Percentiles rank a stretch among this genome's conserved stretches.
Conservation (phyloP, 2,888 invertebrate genomes). For the Cartodere bifasciata region DNA sequence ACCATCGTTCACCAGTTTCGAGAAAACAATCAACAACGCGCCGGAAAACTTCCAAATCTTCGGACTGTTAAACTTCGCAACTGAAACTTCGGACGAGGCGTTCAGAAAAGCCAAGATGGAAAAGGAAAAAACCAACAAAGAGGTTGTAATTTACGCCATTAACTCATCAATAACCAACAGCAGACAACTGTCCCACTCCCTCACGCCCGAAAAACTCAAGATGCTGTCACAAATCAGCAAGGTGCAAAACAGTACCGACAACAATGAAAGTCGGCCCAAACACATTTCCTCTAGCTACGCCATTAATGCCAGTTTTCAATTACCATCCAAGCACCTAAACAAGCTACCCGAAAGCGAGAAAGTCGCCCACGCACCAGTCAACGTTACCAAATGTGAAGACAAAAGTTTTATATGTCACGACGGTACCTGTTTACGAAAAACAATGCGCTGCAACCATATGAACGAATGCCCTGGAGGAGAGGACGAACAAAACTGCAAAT, state of each 20-base stretch:
- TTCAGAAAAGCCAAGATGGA: constrained; percentile 25
- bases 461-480: constrained; percentile 57
- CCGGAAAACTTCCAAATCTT: constrained; percentile 25
- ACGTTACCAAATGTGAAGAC: constrained; percentile 5
- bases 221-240: constrained; percentile 45
- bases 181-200: constrained; percentile 16
- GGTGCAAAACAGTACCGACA: constrained; percentile 40
- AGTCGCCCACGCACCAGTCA: constrained; percentile 19
- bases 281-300: constrained; percentile 47
- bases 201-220: constrained; percentile 32
- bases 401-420: constrained; percentile 43
- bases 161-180: constrained; percentile 19
- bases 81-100: constrained; percentile 17
- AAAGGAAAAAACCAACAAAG: constrained; percentile 13
- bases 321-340: constrained; percentile 51
- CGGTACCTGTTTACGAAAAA: constrained; percentile 50
- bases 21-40: constrained; percentile 16
- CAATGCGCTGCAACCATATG: constrained; percentile 57
- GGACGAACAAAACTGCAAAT: constrained; percentile 60
- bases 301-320: constrained; percentile 50
- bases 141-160: constrained; percentile 16
- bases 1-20: constrained; percentile 15
- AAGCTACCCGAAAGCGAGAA: constrained; percentile 39
- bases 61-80: constrained; percentile 27
- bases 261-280: constrained; percentile 39